Evolutionary conservation across 2,113 vertebrate genomes (phyloP), one percentile per base, ranked within the genome.

Genomic region (Bubo bubo): DNA sequence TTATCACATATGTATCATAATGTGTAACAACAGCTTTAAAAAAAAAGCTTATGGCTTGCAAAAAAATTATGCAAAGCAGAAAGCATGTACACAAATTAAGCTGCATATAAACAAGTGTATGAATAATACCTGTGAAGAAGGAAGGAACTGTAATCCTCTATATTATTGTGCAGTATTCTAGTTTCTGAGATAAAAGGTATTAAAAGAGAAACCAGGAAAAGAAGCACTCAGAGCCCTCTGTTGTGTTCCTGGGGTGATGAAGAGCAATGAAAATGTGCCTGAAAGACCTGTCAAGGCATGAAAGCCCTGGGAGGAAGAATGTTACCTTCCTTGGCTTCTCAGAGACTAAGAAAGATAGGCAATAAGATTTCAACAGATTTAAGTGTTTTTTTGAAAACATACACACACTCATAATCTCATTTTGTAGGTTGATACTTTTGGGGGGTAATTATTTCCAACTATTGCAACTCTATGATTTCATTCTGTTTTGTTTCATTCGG

Each of bases 401-500:
- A 73, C 10, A 32, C 4, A 68, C 7, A 56, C 5, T 39, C 21
- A 41, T 70, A 37, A 85, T 72, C 70, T 87, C 41, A 52, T 81
- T 94, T 76, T 39, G 9, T 28, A 59, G 18, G 56, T 77, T 83
- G 37, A 66, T 80, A 74, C 41, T 74, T 97, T 50, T n/a, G 4
- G 41, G 28, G 68, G 16, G 21, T 39, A 79, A 94, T 87, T 91
- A 91, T 87, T 89, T 87, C 43, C 53, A 91, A 14, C 34, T 72
- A 59, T 18, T 72, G 47, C 28, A 91, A 75, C 28, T 64, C 47
- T 72, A 23, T n/a, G 50, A 74, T 81, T 47, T 74, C 30, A 60
- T 79, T 85, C 94, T 70, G 41, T 39, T 86, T 81, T 58, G 11
- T 86, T 96, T 81, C 74, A 56, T 39, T 49, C 35, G 53, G 73